Conservation (phyloP, 2,888 invertebrate species). For the Lampropteryx suffumata region DNA sequence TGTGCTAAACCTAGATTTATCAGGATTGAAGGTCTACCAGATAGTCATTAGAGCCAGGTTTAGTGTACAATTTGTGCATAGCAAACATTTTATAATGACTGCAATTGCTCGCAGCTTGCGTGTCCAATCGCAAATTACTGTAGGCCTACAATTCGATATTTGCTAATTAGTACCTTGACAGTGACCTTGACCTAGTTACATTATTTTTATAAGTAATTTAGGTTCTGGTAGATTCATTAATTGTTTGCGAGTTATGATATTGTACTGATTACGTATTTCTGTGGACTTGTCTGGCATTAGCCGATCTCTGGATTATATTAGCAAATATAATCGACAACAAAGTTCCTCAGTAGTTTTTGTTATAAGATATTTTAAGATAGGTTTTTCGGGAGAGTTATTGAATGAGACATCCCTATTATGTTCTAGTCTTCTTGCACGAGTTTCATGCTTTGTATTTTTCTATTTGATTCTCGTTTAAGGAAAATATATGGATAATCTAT, state of each 20-base stretch:
- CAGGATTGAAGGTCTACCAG: slow-evolving; percentile 5
- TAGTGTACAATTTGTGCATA: not conserved
- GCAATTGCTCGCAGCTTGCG: slow-evolving; percentile 19
- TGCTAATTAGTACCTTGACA: slow-evolving; percentile 20
- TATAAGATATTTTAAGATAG: too few species aligned
- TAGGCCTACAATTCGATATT: slow-evolving; percentile 6
- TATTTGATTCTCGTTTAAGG: not conserved
- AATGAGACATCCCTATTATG: too few species aligned
- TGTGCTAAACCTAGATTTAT: slow-evolving; percentile 4
- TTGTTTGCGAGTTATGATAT: not conserved
- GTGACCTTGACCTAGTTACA: slow-evolving; percentile 45
- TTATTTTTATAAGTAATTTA: slow-evolving; percentile 3
- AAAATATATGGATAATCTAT: too few species aligned
- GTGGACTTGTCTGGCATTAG: too few species aligned
- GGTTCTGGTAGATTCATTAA: not conserved
- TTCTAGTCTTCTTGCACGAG: too few species aligned
- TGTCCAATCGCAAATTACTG: slow-evolving; percentile 23
- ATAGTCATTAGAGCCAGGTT: slow-evolving; percentile 7
- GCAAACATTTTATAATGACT: slow-evolving; percentile 6
- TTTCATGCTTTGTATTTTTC: not conserved
- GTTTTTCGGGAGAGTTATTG: too few species aligned
- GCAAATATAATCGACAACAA: too few species aligned
- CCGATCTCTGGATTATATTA: too few species aligned
- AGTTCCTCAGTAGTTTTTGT: too few species aligned
- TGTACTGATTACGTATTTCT: too few species aligned